Conservation (phyloP, 2,888 invertebrate genomes). For the Osmoderma eremita region DNA sequence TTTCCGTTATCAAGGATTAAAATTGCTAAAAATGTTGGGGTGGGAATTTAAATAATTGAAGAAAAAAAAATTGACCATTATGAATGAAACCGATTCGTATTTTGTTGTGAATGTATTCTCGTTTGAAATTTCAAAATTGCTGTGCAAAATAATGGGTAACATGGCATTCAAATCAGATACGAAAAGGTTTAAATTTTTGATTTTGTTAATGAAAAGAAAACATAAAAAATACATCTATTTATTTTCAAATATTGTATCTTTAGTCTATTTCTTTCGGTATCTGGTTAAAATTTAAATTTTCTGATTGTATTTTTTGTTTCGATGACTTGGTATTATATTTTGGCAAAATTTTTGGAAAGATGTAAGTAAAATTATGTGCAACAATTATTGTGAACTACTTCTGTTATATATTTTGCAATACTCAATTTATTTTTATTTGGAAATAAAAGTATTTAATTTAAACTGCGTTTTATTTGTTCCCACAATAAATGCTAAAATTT, state of each 20-base stretch:
- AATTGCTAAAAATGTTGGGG: constrained; percentile 7
- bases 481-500: no score
- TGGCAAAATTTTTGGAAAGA: constrained; percentile 12
- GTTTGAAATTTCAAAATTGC: constrained; percentile 1
- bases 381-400: constrained; percentile 37
- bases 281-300: constrained; percentile 26
- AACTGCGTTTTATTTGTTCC: constrained; percentile 4
- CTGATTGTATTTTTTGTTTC: not conserved
- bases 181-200: constrained; percentile 19
- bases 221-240: constrained; percentile 26
- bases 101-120: constrained; percentile 19
- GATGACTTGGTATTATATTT: constrained; percentile 19
- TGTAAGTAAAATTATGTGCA: constrained; percentile 28
- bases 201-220: constrained; percentile 26
- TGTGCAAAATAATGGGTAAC: constrained; percentile 28
- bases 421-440: constrained; percentile 47
- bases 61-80: constrained; percentile 21
- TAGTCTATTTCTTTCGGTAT: constrained; percentile 23
- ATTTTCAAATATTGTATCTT: constrained; percentile 33
- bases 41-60: constrained; percentile 10
- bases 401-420: constrained; percentile 44
- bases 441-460: constrained; percentile 45
- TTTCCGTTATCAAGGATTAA: not conserved
- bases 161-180: constrained; percentile 6
- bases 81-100: constrained; percentile 20